These are phyloP conservation scores for Pollenia angustigena DNA, from an alignment of 2,888 invertebrate species.

Conservation along the genomic window DNA sequence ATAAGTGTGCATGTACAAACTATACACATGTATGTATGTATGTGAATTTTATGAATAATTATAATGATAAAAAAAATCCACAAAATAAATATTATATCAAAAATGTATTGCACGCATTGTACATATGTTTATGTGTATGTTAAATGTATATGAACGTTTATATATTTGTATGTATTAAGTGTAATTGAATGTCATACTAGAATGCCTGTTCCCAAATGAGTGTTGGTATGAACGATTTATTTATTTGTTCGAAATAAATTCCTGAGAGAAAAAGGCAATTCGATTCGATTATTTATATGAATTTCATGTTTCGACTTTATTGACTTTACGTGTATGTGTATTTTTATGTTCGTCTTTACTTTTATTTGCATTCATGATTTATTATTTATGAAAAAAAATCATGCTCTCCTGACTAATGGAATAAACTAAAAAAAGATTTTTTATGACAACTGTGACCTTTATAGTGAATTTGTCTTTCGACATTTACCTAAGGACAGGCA, in stretches of 20 bases:
- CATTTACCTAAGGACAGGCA: not conserved
- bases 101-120: too few relatives aligned
- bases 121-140: not conserved
- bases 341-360: not conserved
- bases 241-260: slow-evolving; percentile 22
- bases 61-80: slow-evolving; percentile 23
- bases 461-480: not conserved
- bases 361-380: slow-evolving; percentile 39
- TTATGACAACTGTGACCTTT: not conserved
- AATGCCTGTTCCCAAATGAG: not conserved
- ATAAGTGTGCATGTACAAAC: slow-evolving; percentile 18
- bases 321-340: not conserved
- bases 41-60: not conserved
- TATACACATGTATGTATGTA: not conserved
- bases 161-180: not conserved
- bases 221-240: slow-evolving; percentile 29
- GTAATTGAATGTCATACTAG: slow-evolving; percentile 15
- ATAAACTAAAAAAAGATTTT: too few relatives aligned
- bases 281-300: slow-evolving; percentile 17
- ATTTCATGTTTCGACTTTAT: slow-evolving; percentile 24
- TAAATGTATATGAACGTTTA: too few relatives aligned
- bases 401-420: not conserved
- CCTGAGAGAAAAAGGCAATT: not conserved
- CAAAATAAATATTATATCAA: not conserved
- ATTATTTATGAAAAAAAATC: slow-evolving; percentile 25